Conservation (phyloP, 2,888 invertebrate genomes). For the Homarus gammarus region DNA sequence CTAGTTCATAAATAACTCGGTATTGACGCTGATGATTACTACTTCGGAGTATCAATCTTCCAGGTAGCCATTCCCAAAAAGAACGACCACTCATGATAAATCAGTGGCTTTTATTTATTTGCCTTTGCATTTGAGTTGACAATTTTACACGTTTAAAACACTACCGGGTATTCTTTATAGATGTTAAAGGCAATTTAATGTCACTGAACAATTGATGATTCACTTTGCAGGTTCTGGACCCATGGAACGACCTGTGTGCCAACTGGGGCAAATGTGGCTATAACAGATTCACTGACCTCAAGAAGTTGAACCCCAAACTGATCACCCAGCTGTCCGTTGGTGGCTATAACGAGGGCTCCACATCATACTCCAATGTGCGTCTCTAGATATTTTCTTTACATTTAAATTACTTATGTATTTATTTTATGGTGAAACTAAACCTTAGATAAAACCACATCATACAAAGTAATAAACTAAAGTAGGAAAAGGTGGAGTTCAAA, state of each 20-base stretch:
- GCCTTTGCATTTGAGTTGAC: neutral
- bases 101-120: neutral
- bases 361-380: slow-evolving; percentile 40
- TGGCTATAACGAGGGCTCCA: slow-evolving; percentile 82
- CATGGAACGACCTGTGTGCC: slow-evolving; percentile 82
- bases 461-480: no score
- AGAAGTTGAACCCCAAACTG: slow-evolving; percentile 78
- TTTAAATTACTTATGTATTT: no score
- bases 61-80: no score
- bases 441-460: no score
- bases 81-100: neutral
- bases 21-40: neutral
- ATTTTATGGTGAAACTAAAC: no score
- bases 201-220: no score
- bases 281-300: slow-evolving; percentile 78
- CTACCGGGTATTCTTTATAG: no score
- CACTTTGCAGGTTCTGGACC: slow-evolving; percentile 40
- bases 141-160: no score
- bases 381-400: no score
- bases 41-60: no score
- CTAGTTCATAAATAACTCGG: neutral
- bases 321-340: slow-evolving; percentile 79
- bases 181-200: no score
- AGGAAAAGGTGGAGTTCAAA: no score
- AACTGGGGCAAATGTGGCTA: slow-evolving; percentile 82